Evolutionary conservation across 2,113 vertebrate genomes (phyloP).

Genomic region (Neomonachus schauinslandi): DNA sequence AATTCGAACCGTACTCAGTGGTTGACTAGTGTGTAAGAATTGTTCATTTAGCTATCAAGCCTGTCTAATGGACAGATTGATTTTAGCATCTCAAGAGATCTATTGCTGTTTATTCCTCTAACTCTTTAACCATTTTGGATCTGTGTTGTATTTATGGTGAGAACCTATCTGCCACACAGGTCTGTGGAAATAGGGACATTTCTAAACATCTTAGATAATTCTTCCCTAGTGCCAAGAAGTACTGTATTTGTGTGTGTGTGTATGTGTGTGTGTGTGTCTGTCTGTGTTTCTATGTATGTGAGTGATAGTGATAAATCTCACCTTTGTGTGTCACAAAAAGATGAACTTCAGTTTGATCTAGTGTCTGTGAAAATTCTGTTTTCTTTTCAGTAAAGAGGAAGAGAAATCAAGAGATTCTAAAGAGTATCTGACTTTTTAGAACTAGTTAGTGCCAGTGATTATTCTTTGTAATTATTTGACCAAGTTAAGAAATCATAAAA

Average conservation of each 20-base stretch:
- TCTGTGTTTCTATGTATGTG: neutral
- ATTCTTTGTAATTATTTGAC: constrained; percentile 20
- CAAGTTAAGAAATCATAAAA: neutral
- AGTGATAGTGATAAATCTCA: neutral
- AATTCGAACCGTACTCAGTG: neutral
- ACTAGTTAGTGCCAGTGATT: neutral
- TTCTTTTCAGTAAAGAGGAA: neutral
- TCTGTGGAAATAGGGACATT: neutral
- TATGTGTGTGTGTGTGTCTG: neutral
- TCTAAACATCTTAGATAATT: neutral
- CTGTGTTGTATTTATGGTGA: neutral
- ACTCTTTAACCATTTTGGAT: neutral
- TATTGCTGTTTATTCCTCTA: neutral
- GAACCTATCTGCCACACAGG: neutral
- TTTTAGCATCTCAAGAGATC: neutral
- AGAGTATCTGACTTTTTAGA: neutral
- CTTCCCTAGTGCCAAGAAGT: neutral
- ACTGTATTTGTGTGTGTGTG: neutral
- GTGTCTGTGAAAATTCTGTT: neutral
- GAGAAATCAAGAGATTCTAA: neutral
- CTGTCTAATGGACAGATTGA: neutral
- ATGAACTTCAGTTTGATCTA: neutral
- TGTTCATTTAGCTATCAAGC: neutral
- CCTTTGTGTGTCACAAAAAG: neutral
- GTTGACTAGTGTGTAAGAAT: neutral